Percentiles rank a stretch among this genome's conserved stretches.
Evolutionary conservation across 1,140 invertebrate species (phyloP).

Genomic region (Drosophila gunungcola): DNA sequence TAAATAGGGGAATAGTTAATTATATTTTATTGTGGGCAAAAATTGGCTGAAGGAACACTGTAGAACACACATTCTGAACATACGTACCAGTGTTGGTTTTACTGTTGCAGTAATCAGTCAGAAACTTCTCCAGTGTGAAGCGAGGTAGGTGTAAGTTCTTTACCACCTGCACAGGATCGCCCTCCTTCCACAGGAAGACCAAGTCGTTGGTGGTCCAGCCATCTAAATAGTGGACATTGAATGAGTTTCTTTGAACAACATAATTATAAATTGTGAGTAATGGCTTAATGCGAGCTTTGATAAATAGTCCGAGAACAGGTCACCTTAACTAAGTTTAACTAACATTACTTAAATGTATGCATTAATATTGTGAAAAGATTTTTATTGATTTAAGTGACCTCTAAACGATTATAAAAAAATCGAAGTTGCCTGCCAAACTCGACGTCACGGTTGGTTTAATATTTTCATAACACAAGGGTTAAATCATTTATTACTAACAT

Average conservation of each 20-base stretch:
- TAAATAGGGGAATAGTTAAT: slow-evolving; percentile 21
- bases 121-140: slow-evolving; percentile 96
- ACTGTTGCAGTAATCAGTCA: slow-evolving; percentile 97
- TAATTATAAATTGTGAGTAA: too few relatives aligned
- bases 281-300: too few relatives aligned
- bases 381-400: too few relatives aligned
- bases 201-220: slow-evolving; percentile 98
- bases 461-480: too few relatives aligned
- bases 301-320: too few relatives aligned
- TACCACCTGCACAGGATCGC: slow-evolving; percentile 96
- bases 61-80: slow-evolving; percentile 38
- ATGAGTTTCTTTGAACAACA: neutral
- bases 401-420: too few relatives aligned
- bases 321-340: too few relatives aligned
- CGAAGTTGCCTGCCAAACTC: too few relatives aligned
- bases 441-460: too few relatives aligned
- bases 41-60: slow-evolving; percentile 33
- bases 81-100: slow-evolving; percentile 96
- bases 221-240: slow-evolving; percentile 86
- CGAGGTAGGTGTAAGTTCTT: slow-evolving; percentile 96
- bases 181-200: slow-evolving; percentile 97
- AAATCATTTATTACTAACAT: too few relatives aligned
- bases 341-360: too few relatives aligned
- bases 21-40: slow-evolving; percentile 6
- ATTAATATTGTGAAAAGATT: too few relatives aligned